Evolutionary conservation across 1,140 invertebrate genomes (phyloP).

Genomic region (Aphelenchoides avenae): DNA sequence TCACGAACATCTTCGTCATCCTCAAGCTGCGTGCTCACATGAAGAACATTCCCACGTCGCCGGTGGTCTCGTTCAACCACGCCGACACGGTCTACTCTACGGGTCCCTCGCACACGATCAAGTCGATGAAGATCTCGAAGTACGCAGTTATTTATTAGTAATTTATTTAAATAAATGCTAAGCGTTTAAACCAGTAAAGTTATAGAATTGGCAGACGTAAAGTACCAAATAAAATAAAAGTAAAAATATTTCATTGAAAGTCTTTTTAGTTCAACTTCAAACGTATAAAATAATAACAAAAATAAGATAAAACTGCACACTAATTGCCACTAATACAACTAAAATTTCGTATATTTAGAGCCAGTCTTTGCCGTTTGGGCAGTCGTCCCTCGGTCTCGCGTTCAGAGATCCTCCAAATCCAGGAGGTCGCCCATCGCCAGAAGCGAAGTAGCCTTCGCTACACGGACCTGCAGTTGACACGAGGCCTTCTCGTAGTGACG

Average conservation of each 20-base stretch:
- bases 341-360: too few species aligned
- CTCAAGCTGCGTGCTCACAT: conserved; percentile 46
- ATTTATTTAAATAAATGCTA: too few species aligned
- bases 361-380: conserved; percentile 35
- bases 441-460: conserved; percentile 37
- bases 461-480: conserved; percentile 53
- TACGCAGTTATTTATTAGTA: too few species aligned
- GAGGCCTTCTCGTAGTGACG: conserved; percentile 51
- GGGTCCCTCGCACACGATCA: conserved; percentile 39
- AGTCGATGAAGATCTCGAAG: conserved; percentile 45
- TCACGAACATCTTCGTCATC: conserved; percentile 51
- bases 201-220: too few species aligned
- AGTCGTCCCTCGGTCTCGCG: conserved; percentile 22
- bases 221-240: too few species aligned
- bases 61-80: conserved; percentile 54
- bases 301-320: too few species aligned
- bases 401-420: conserved; percentile 1
- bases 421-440: background rate
- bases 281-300: too few species aligned
- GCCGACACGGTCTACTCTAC: conserved; percentile 51
- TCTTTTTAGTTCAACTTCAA: background rate
- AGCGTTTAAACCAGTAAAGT: too few species aligned
- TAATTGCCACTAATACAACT: too few species aligned
- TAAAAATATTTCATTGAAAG: too few species aligned
- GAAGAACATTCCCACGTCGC: conserved; percentile 46